Evolutionary conservation across 2,113 vertebrate genomes (phyloP).

Genomic region (Aegithalos caudatus): DNA sequence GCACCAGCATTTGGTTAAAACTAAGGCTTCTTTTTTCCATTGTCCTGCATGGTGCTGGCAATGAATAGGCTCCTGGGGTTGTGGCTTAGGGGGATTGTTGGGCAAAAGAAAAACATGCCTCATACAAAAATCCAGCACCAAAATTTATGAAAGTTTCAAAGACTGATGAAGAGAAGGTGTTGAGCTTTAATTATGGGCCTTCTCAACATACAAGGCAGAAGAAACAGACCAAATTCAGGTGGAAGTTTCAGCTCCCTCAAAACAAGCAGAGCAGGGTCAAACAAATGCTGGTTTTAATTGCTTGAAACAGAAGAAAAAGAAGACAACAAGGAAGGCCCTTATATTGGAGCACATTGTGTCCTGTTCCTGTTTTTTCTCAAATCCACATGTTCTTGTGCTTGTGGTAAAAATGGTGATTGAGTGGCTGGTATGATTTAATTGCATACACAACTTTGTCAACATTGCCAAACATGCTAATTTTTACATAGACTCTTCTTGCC

Average conservation of each 20-base stretch:
- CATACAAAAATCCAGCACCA: neutral
- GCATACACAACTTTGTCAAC: neutral
- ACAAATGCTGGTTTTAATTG: neutral
- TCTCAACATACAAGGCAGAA: neutral
- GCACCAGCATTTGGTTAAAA: neutral
- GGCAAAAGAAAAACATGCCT: neutral
- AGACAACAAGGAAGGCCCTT: neutral
- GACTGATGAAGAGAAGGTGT: neutral
- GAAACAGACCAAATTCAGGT: neutral
- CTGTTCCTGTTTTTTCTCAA: neutral
- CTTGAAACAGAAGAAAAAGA: neutral
- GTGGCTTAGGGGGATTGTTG: neutral
- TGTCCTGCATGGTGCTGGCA: neutral
- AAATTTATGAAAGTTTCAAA: neutral
- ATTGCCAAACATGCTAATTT: neutral
- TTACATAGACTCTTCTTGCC: neutral
- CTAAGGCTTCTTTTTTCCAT: constrained; percentile 21
- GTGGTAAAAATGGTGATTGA: neutral
- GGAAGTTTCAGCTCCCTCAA: neutral
- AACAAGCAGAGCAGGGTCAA: neutral
- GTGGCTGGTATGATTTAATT: neutral
- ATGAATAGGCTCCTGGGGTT: constrained; percentile 13
- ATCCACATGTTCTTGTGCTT: neutral
- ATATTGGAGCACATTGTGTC: neutral
- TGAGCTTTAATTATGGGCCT: neutral